Base-by-base conservation (phyloP, 2,888 invertebrate species). In the Eubasilissa splendida region DNA sequence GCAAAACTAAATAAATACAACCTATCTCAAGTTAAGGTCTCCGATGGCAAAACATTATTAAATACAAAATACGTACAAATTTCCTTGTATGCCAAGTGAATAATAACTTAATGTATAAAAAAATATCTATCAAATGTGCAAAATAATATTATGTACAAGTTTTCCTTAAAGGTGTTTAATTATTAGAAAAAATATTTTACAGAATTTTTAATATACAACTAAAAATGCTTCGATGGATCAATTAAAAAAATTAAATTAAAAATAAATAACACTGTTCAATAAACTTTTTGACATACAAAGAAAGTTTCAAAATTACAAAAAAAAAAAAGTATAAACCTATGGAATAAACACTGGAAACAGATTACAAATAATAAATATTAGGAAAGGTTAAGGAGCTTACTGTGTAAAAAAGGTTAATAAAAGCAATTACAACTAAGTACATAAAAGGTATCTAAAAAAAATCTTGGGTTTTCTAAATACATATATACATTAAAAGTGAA, bases 221-320 rank as follows among this genome's bases (percentile, higher is more conserved):
- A 11, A 63, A 63, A n/a, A 12, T 33, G 12, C 33, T 63, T 63
- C 12, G 63, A 33, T 63, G 12, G 33, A 63, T 11, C 31, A 31
- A 63, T 33, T 33, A 3, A 22, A 33, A 12, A 7, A 7, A 42
- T 42, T 5, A 42, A 42, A 42, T 42, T 33, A 63, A 63, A 31
- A 63, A 63, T 63, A 63, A 63, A 63, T 63, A 63, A 63, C 63
- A 63, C 33, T 33, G 31, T 63, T 11, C 33, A 63, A 63, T 63
- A 63, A 63, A 42, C 42, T 42, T 42, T 42, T 42, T 42, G 42
- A 42, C 4, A 42, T 42, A 42, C 42, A 42, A 42, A 42, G 4
- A 7, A 42, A 5, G 42, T 42, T 4, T 42, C 42, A 42, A 42
- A 42, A 42, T 42, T 42, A 42, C 4, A 42, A 42, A 42, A 42